Evolutionary conservation across 2,888 invertebrate genomes (phyloP).

Genomic region (Eristalinus sepulchralis): DNA sequence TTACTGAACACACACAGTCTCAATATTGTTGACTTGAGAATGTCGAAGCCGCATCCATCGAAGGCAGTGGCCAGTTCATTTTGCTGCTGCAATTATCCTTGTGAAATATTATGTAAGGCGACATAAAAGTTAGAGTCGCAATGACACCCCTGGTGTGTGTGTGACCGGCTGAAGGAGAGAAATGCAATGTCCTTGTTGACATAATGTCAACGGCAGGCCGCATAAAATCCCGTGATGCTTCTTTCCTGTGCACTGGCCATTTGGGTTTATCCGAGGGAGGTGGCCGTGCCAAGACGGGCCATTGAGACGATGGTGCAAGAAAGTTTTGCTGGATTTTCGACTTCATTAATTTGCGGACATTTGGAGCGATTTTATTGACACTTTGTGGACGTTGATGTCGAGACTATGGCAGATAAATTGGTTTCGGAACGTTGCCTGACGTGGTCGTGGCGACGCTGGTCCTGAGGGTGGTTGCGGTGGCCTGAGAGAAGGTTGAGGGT

Average conservation of each 20-base stretch:
- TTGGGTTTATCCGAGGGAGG: background rate
- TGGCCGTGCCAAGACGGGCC: background rate
- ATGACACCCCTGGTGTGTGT: slow-evolving; percentile 33
- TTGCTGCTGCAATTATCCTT: slow-evolving; percentile 59
- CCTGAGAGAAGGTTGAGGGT: slow-evolving; percentile 3
- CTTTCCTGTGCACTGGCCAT: slow-evolving; percentile 19
- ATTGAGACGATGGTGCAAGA: slow-evolving; percentile 3
- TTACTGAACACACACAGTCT: slow-evolving; percentile 64
- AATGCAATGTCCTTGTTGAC: slow-evolving; percentile 58
- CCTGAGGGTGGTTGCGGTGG: slow-evolving; percentile 3
- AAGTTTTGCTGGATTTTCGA: slow-evolving; percentile 56
- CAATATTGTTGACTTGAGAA: slow-evolving; percentile 62
- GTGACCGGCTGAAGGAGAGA: slow-evolving; percentile 12
- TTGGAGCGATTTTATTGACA: slow-evolving; percentile 61
- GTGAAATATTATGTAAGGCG: slow-evolving; percentile 54
- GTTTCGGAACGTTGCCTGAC: slow-evolving; percentile 29
- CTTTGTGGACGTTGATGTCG: slow-evolving; percentile 53
- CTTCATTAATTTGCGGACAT: slow-evolving; percentile 66
- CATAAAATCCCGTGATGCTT: slow-evolving; percentile 52
- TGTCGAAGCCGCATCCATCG: slow-evolving; percentile 9
- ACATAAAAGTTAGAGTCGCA: slow-evolving; percentile 62
- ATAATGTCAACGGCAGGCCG: slow-evolving; percentile 58
- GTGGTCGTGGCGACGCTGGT: background rate
- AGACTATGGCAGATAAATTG: slow-evolving; percentile 60
- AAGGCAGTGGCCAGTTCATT: slow-evolving; percentile 25